Evolutionary conservation across 2,113 vertebrate species (phyloP).

Genomic region (Macrotus californicus): DNA sequence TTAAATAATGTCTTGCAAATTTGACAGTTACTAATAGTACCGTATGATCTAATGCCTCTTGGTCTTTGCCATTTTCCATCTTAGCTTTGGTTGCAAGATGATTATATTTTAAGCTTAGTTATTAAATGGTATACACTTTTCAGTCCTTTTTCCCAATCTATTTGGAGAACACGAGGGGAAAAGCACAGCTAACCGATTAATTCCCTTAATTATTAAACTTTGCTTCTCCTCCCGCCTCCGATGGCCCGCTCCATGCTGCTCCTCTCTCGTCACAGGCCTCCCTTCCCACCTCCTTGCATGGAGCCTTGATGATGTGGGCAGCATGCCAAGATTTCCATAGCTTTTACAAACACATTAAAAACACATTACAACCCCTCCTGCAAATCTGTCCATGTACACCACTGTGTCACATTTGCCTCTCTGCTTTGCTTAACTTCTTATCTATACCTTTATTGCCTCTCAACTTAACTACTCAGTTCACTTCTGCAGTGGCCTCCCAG

Average conservation of each 20-base stretch:
- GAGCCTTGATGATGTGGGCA: background rate
- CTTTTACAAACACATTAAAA: constrained; percentile 65
- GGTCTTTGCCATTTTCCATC: background rate
- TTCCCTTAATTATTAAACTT: constrained; percentile 59
- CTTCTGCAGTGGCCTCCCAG: background rate
- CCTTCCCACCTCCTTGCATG: background rate
- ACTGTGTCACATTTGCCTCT: background rate
- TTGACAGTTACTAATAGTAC: background rate
- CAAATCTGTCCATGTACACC: background rate
- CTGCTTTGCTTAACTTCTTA: background rate
- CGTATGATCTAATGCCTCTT: background rate
- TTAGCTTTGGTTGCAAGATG: background rate
- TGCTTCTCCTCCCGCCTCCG: constrained; percentile 2
- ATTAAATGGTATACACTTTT: background rate
- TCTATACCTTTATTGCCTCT: background rate
- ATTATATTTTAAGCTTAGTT: background rate
- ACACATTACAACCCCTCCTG: constrained; percentile 38
- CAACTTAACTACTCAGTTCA: background rate
- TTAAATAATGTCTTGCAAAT: background rate
- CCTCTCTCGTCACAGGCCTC: background rate
- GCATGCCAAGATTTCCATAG: constrained; percentile 39
- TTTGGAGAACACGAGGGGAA: constrained; percentile 14
- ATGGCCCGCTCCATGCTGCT: background rate
- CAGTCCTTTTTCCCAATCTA: background rate
- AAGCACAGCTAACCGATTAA: constrained; percentile 44